These are phyloP conservation scores for Polypedilum vanderplanki DNA, from an alignment of 1,140 invertebrate species.

Conservation along the genomic window DNA sequence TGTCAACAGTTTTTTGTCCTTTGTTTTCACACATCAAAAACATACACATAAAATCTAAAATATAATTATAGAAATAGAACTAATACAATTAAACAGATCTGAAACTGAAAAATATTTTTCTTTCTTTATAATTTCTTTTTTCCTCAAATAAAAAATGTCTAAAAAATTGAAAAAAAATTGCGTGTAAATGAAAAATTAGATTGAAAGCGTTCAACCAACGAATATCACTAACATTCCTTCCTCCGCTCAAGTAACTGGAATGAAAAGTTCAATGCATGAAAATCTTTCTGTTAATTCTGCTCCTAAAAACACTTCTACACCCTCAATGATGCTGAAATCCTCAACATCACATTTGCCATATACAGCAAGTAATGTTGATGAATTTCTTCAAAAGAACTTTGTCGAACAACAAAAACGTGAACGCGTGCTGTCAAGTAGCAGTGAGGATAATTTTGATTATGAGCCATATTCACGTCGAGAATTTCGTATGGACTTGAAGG, in stretches of 20 bases:
- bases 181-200: neutral
- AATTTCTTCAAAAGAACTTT: conserved; percentile 13
- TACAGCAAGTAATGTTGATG: neutral
- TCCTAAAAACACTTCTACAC: neutral
- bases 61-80: too few relatives aligned
- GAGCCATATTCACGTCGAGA: conserved; percentile 18
- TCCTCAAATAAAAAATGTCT: neutral
- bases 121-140: neutral
- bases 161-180: neutral
- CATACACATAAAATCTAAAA: too few relatives aligned
- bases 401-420: neutral
- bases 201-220: neutral
- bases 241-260: neutral
- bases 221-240: neutral
- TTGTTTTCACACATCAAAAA: too few relatives aligned
- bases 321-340: neutral
- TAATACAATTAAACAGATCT: too few relatives aligned
- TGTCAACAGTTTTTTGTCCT: too few relatives aligned
- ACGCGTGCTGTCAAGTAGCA: neutral
- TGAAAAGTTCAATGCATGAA: neutral
- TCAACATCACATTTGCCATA: conserved; percentile 16
- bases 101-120: too few relatives aligned
- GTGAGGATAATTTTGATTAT: conserved; percentile 19
- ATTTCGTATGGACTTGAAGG: neutral
- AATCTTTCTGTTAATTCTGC: neutral